A percentile compares a stretch with the other conserved stretches of the same genome.
phyloP scores from a whole-genome alignment of 2,113 vertebrate genomes.

The Vanacampus margaritifer region DNA sequence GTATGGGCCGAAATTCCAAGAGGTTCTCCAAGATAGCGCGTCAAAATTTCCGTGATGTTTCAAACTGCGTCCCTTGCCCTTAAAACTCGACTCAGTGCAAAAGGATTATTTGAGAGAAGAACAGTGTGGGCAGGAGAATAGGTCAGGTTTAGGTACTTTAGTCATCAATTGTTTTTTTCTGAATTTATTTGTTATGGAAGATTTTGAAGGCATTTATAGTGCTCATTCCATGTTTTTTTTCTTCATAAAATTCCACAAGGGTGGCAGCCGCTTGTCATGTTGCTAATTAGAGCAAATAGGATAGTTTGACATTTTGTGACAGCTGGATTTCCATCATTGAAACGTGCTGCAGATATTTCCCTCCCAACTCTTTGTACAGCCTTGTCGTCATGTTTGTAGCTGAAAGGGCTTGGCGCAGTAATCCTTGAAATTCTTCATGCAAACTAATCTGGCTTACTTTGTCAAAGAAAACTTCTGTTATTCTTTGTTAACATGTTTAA shows the following conservation, averaged over 20 bases:
- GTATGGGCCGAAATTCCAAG: too few relatives aligned
- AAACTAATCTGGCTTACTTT: constrained; percentile 73
- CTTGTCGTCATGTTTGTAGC: constrained; percentile 44
- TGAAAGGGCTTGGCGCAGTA: constrained; percentile 55
- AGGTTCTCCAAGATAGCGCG: too few relatives aligned
- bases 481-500: constrained; percentile 67
- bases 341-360: not conserved
- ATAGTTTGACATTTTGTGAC: not conserved
- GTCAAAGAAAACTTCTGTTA: constrained; percentile 69
- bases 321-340: not conserved
- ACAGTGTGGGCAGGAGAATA: not conserved
- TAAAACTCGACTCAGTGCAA: not conserved
- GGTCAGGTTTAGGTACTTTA: too few relatives aligned
- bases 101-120: not conserved
- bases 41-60: too few relatives aligned
- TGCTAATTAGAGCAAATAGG: not conserved
- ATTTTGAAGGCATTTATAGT: too few relatives aligned
- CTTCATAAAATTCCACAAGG: too few relatives aligned
- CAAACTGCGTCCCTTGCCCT: too few relatives aligned
- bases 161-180: too few relatives aligned
- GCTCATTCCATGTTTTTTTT: too few relatives aligned
- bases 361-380: constrained; percentile 34
- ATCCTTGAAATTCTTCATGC: constrained; percentile 63
- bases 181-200: too few relatives aligned
- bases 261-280: too few relatives aligned